Conservation (phyloP, 1,140 invertebrate species). For the Zaprionus davidi region DNA sequence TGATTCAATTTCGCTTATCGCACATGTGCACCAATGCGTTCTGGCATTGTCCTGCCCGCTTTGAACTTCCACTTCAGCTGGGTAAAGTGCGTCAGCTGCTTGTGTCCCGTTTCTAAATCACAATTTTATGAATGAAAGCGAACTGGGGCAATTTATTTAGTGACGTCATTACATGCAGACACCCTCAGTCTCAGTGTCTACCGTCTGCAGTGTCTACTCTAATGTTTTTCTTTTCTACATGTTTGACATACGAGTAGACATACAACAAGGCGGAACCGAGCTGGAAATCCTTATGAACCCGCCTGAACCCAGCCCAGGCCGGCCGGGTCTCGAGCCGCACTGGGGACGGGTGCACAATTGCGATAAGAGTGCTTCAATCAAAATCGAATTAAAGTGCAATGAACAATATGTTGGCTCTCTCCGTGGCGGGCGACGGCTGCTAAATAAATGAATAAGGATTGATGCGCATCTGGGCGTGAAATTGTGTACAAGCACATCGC, state of each 20-base stretch:
- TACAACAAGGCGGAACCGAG: slow-evolving; percentile 6
- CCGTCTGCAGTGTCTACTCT: not conserved
- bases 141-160: slow-evolving; percentile 3
- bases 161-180: slow-evolving; percentile 33
- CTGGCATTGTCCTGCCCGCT: slow-evolving; percentile 18
- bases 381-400: slow-evolving; percentile 72
- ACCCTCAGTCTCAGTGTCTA: not conserved
- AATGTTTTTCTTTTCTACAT: not conserved
- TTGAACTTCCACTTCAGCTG: slow-evolving; percentile 23
- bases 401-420: slow-evolving; percentile 53
- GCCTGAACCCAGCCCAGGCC: not conserved
- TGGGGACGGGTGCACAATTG: slow-evolving; percentile 63
- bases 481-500: slow-evolving; percentile 56
- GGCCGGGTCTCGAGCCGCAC: not conserved
- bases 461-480: slow-evolving; percentile 71
- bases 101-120: slow-evolving; percentile 20
- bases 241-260: not conserved
- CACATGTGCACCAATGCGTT: slow-evolving; percentile 81
- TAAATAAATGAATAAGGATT: slow-evolving; percentile 51
- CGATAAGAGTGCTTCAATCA: slow-evolving; percentile 80
- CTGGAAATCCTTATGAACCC: not conserved
- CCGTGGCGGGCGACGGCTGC: slow-evolving; percentile 23
- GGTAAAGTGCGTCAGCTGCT: slow-evolving; percentile 3
- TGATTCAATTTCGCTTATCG: slow-evolving; percentile 84
- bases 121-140: slow-evolving; percentile 47